phyloP scores from a whole-genome alignment of 2,113 vertebrate genomes.

The Pteronura brasiliensis region DNA sequence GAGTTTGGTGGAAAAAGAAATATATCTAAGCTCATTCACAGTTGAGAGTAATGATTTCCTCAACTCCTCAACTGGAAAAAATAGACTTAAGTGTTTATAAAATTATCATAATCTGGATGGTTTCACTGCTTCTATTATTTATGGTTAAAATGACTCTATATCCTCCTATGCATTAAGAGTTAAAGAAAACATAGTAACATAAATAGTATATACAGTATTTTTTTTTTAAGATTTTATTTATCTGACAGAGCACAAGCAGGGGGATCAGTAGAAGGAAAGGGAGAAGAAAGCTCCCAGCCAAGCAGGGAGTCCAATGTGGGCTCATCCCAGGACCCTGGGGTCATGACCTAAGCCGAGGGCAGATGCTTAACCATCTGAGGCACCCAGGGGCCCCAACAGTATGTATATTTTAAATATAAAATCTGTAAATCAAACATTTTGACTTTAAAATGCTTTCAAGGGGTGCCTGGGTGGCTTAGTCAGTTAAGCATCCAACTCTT shows the following conservation, averaged over 20 bases:
- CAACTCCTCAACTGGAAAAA: background rate
- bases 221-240: too few relatives aligned
- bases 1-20: background rate
- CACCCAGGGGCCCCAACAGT: background rate
- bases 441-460: conserved; percentile 39
- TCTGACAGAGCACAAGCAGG: too few relatives aligned
- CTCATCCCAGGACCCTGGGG: too few relatives aligned
- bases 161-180: background rate
- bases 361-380: too few relatives aligned
- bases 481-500: background rate
- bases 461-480: background rate
- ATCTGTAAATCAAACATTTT: conserved; percentile 4
- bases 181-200: background rate
- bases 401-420: conserved; percentile 25
- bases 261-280: too few relatives aligned
- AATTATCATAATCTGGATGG: background rate
- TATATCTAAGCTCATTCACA: conserved; percentile 17
- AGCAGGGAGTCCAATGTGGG: too few relatives aligned
- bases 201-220: background rate
- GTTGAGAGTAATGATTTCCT: background rate
- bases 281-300: too few relatives aligned
- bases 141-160: background rate
- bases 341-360: too few relatives aligned
- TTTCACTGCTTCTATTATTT: conserved; percentile 6
- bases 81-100: background rate